These are phyloP conservation scores for Megaceryle maxima DNA, from an alignment of 2,113 vertebrate species.

Conservation along the genomic window DNA sequence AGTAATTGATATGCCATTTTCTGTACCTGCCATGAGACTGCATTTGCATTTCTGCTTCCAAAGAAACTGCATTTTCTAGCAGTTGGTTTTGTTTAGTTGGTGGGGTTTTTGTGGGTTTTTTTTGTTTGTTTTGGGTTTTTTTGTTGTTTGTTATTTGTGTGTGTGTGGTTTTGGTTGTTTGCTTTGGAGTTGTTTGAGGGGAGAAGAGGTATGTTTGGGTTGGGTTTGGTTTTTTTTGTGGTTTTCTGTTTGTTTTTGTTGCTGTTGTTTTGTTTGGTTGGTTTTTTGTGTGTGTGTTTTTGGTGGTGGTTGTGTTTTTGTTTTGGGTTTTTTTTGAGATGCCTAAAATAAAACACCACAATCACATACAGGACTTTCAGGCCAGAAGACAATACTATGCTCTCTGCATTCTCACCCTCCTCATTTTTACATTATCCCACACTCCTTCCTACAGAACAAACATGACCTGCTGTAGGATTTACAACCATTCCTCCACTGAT, in stretches of 20 bases:
- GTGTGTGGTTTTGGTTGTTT: not conserved
- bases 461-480: not conserved
- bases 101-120: too few species aligned
- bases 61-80: not conserved
- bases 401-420: too few species aligned
- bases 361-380: not conserved
- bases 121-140: too few species aligned
- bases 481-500: not conserved
- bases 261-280: too few species aligned
- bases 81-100: not conserved
- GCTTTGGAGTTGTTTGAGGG: too few species aligned
- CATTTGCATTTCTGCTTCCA: not conserved
- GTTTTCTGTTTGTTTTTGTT: too few species aligned
- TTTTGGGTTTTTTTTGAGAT: not conserved
- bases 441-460: not conserved
- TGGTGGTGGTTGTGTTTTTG: too few species aligned
- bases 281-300: not conserved
- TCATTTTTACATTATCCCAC: accelerated
- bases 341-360: not conserved
- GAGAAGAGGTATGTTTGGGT: not conserved
- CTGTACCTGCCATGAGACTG: not conserved
- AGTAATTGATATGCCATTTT: conserved; percentile 53
- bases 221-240: not conserved
- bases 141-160: too few species aligned
- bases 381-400: not conserved